Conservation (phyloP, 2,888 invertebrate species). For the Crocallis elinguaria region DNA sequence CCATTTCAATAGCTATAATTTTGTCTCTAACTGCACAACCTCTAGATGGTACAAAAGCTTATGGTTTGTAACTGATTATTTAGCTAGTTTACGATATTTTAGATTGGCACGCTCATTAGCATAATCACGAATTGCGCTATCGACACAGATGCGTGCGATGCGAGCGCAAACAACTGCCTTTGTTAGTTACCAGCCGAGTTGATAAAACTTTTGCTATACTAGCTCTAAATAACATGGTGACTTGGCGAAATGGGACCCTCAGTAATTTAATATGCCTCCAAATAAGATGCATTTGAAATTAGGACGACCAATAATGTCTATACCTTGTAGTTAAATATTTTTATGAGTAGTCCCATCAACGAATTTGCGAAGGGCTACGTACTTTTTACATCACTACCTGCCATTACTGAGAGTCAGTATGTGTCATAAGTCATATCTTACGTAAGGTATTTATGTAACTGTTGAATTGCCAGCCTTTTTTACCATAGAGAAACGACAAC, state of each 20-base stretch:
- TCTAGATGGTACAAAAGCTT: not conserved
- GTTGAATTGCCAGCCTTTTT: not conserved
- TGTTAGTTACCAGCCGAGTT: constrained; percentile 6
- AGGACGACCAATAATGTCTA: too few species aligned
- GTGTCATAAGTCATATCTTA: not conserved
- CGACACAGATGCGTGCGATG: constrained; percentile 51
- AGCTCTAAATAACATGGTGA: too few species aligned
- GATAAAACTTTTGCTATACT: not conserved
- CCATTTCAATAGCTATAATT: not conserved
- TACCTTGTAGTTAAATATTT: too few species aligned
- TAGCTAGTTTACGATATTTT: constrained; percentile 53
- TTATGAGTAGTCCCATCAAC: too few species aligned
- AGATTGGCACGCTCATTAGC: constrained; percentile 71
- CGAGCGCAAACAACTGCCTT: constrained; percentile 26
- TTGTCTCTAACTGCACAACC: not conserved
- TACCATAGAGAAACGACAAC: too few species aligned
- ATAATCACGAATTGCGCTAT: constrained; percentile 69
- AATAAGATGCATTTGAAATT: too few species aligned
- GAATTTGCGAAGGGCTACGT: too few species aligned
- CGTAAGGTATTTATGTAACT: constrained; percentile 1
- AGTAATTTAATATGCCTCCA: too few species aligned
- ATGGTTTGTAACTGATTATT: not conserved
- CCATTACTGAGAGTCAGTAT: not conserved
- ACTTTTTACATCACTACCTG: not conserved
- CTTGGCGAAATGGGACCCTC: too few species aligned